These are phyloP conservation scores for Cassiopea andromeda DNA, from an alignment of 30 jellyfish, hydroid and myxozoan genomes.

Conservation along the genomic window DNA sequence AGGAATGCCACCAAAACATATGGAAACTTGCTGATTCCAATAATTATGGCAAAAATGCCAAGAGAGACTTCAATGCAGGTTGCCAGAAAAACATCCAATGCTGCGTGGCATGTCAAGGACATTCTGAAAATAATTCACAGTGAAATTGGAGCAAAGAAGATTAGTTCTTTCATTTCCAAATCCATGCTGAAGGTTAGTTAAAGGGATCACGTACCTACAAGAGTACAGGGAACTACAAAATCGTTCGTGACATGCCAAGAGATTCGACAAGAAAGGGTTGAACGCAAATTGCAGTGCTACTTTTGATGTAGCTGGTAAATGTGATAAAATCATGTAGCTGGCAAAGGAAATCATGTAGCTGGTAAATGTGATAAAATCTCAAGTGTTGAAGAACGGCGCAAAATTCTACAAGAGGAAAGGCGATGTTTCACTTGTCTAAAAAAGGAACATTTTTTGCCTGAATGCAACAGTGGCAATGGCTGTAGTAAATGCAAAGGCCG, in stretches of 20 bases:
- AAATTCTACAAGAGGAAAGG: neutral
- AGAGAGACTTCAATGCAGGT: neutral
- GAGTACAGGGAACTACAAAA: neutral
- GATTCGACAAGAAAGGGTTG: neutral
- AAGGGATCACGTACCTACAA: neutral
- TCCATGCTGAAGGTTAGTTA: neutral
- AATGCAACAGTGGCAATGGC: neutral
- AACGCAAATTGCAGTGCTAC: neutral
- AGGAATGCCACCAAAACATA: neutral
- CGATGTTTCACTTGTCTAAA: slow-evolving; percentile 31
- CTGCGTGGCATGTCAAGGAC: neutral
- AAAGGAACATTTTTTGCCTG: slow-evolving; percentile 1
- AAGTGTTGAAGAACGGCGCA: neutral
- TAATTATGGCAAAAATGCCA: neutral
- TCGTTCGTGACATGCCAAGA: neutral
- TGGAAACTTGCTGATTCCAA: neutral
- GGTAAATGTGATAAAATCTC: neutral
- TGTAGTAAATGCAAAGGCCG: slow-evolving; percentile 4
- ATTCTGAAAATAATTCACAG: neutral
- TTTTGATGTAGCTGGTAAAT: neutral
- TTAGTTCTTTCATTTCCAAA: neutral
- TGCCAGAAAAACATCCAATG: neutral
- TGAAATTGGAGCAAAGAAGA: neutral
- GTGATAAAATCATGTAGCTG: too few species aligned
- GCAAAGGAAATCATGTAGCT: neutral